Conservation (phyloP, 2,888 invertebrate species). For the Hypena proboscidalis region DNA sequence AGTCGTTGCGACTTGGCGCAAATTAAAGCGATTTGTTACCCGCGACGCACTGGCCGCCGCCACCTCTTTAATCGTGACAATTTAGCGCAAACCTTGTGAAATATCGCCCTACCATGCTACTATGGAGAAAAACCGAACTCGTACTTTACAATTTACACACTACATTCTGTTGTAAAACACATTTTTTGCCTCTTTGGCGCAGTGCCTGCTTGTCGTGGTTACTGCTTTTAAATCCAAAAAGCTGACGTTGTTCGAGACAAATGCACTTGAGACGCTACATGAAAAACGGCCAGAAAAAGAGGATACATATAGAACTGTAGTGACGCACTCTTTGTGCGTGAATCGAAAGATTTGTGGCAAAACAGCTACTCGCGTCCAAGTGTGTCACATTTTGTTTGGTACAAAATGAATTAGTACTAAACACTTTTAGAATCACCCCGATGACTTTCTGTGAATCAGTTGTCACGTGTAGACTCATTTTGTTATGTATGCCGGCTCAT, state of each 20-base stretch:
- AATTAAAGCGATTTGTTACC: constrained; percentile 69
- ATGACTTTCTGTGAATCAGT: too few relatives aligned
- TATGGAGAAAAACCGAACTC: constrained; percentile 56
- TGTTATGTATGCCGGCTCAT: too few relatives aligned
- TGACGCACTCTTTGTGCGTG: not conserved
- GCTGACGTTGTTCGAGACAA: constrained; percentile 31
- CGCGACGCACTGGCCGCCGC: constrained; percentile 48
- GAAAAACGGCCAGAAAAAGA: constrained; percentile 4
- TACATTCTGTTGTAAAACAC: constrained; percentile 43
- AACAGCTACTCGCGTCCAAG: too few relatives aligned
- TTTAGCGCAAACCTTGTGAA: constrained; percentile 53
- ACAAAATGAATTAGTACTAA: not conserved
- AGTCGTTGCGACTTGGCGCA: constrained; percentile 51
- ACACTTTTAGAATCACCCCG: too few relatives aligned
- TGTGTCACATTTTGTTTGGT: not conserved
- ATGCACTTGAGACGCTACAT: constrained; percentile 14
- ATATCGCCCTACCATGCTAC: constrained; percentile 51
- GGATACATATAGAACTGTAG: not conserved
- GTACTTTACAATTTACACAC: constrained; percentile 43
- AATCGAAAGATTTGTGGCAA: constrained; percentile 5
- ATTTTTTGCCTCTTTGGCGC: constrained; percentile 53
- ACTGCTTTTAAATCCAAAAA: constrained; percentile 37
- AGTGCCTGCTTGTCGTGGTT: constrained; percentile 43
- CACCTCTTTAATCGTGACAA: constrained; percentile 53
- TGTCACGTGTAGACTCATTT: too few relatives aligned